Conservation (phyloP, 2,797 vertebrate genomes). For the Manis crassicaudata region DNA sequence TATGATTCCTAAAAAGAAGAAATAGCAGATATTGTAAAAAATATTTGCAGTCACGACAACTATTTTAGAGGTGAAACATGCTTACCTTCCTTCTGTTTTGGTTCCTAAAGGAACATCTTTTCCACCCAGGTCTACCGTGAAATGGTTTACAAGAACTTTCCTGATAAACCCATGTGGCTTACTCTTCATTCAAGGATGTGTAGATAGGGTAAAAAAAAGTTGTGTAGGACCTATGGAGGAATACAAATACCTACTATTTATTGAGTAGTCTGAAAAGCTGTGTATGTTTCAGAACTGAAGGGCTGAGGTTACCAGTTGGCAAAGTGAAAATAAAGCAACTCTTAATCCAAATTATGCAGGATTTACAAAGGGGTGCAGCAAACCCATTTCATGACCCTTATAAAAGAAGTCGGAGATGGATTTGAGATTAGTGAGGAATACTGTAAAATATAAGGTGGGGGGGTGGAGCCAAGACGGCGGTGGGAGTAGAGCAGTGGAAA, state of each 20-base stretch:
- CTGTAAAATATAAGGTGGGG: neutral
- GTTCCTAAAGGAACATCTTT: constrained; percentile 3
- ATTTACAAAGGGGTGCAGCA: neutral
- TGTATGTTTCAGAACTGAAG: neutral
- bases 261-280: neutral
- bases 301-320: neutral
- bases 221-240: neutral
- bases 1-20: constrained; percentile 22
- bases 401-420: neutral
- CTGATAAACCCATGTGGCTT: neutral
- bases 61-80: neutral
- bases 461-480: too few species aligned
- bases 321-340: neutral
- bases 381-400: neutral
- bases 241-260: neutral
- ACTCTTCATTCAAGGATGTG: neutral
- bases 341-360: neutral
- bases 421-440: neutral
- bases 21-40: neutral
- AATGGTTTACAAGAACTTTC: neutral
- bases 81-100: neutral
- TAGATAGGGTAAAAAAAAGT: neutral
- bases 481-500: too few species aligned
- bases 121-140: neutral
- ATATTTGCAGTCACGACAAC: neutral